Evolutionary conservation across 2,888 invertebrate species (phyloP), one percentile per base, ranked within the genome.

Genomic region (Stenolophus ochropezus): DNA sequence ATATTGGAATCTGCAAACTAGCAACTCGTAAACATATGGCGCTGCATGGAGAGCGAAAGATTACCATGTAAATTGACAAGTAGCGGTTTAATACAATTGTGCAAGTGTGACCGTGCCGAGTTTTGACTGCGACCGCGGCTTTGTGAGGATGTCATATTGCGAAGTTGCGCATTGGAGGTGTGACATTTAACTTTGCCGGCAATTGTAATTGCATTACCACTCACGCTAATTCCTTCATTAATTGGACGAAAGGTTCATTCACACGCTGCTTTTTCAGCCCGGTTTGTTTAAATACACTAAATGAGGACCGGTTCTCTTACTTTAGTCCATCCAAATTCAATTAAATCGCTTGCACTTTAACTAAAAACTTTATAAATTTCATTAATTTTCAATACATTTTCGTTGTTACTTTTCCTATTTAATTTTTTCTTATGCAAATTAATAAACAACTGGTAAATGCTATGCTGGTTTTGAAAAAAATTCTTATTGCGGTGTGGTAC

Each of bases 191-290:
- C 61, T 61, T 23, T 25, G 61, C 6, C 27, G 61, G 61, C 25
- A 61, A 25, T 23, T 61, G 61, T 61, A 61, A 61, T 61, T 61
- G 25, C 23, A 23, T 61, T 61, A 61, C 61, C 4, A 25, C n/a
- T 61, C n/a, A 61, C 61, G 61, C 25, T 27, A 61, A 61, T 61
- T 61, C 14, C 6, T 61, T 61, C 21, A 27, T 61, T 61, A 25
- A 61, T 61, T 27, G 27, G 27, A 14, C 23, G 27, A 23, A 61
- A 61, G 27, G 14, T 61, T n/a, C 16, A 61, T 14, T 56, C n/a
- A 11, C 25, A 61, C 14, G 51, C 0, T 51, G 8, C 14, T 27
- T 61, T 25, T 16, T 14, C 8, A 23, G 25, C 23, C 5, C 5
- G 23, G 20, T 5, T 6, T 61, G n/a, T n/a, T 25, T 61, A 61